Evolutionary conservation across 2,113 vertebrate species (phyloP).

Genomic region (Spilogale gracilis): DNA sequence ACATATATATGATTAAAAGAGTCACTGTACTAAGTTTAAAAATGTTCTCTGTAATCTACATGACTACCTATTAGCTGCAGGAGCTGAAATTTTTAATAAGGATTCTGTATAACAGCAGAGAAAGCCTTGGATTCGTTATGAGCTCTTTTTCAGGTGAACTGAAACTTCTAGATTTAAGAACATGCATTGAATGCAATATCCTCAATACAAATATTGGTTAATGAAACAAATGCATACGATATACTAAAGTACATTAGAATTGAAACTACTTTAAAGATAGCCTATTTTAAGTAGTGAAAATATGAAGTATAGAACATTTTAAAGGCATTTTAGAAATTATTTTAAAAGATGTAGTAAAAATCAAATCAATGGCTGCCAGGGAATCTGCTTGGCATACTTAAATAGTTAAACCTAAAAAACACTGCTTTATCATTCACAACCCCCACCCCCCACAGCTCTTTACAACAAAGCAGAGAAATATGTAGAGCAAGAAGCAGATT

Average conservation of each 20-base stretch:
- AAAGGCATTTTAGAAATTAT: conserved; percentile 34
- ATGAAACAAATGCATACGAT: background rate
- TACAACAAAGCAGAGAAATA: background rate
- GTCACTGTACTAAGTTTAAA: background rate
- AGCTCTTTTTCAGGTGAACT: background rate
- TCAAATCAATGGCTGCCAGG: background rate
- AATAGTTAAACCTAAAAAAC: background rate
- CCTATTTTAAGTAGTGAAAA: conserved; percentile 8
- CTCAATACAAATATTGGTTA: background rate
- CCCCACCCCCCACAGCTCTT: background rate
- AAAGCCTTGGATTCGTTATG: background rate
- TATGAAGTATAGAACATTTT: background rate
- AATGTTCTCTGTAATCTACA: background rate
- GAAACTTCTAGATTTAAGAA: conserved; percentile 37
- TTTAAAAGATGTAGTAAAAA: conserved; percentile 10
- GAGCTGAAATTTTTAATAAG: conserved; percentile 20
- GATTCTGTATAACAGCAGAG: background rate
- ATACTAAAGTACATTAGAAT: background rate
- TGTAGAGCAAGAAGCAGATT: conserved; percentile 44
- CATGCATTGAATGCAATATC: background rate
- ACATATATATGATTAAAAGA: background rate
- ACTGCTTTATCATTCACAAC: background rate
- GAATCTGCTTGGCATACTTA: background rate
- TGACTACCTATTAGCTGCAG: background rate
- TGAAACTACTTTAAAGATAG: conserved; percentile 5